phyloP scores from a whole-genome alignment of 1,140 invertebrate genomes.

The Pachypsylla venusta region DNA sequence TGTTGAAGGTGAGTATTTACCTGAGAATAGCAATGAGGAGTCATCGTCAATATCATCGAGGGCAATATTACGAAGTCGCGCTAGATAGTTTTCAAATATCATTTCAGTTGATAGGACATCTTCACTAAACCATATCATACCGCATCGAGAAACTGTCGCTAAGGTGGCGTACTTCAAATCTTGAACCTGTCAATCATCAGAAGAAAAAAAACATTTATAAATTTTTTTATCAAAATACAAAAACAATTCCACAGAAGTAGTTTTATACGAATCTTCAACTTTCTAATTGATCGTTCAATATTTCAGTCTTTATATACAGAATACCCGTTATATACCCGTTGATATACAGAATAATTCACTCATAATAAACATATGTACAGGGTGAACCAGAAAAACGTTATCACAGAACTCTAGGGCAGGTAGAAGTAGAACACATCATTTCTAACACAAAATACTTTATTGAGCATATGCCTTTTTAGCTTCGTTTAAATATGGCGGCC shows the following conservation, averaged over 20 bases:
- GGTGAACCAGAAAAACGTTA: too few species aligned
- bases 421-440: too few species aligned
- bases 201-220: neutral
- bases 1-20: too few species aligned
- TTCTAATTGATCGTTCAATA: neutral
- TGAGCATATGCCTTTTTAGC: too few species aligned
- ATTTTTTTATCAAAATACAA: neutral
- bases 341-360: too few species aligned
- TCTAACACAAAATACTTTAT: too few species aligned
- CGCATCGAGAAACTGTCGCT: conserved; percentile 97
- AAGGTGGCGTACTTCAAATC: conserved; percentile 96
- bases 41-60: conserved; percentile 87
- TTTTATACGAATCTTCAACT: too few species aligned
- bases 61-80: conserved; percentile 70
- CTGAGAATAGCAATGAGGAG: conserved; percentile 12
- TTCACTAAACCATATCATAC: conserved; percentile 98
- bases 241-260: too few species aligned
- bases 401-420: too few species aligned
- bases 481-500: too few species aligned
- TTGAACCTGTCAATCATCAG: conserved; percentile 49
- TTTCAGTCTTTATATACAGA: neutral
- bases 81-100: conserved; percentile 95
- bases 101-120: conserved; percentile 96
- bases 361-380: too few species aligned
- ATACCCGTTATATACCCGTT: too few species aligned